Conservation (phyloP, 2,797 vertebrate species). For the Eptatretus atami region DNA sequence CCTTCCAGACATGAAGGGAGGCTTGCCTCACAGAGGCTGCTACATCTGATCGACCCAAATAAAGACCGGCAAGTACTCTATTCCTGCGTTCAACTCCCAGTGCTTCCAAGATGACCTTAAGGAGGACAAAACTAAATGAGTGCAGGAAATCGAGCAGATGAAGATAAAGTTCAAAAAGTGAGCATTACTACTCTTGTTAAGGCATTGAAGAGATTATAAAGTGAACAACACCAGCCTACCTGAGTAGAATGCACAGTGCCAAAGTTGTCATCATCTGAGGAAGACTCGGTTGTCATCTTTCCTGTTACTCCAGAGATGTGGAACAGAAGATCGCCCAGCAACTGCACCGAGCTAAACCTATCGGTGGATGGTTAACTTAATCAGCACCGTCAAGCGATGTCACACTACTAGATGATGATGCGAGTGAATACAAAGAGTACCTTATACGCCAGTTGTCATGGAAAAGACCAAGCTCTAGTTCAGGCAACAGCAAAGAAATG, state of each 20-base stretch:
- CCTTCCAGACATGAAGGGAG: constrained; percentile 91
- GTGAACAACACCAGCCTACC: constrained; percentile 15
- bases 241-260: constrained; percentile 83
- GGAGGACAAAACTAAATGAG: neutral
- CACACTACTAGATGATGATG: neutral
- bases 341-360: constrained; percentile 93
- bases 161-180: neutral
- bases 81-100: constrained; percentile 65
- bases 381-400: neutral
- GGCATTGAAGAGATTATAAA: constrained; percentile 1
- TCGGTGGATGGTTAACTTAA: neutral
- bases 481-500: constrained; percentile 59
- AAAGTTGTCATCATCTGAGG: constrained; percentile 91
- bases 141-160: neutral
- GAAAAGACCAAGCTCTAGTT: constrained; percentile 80
- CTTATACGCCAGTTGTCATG: constrained; percentile 93
- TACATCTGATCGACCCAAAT: constrained; percentile 91
- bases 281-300: constrained; percentile 97
- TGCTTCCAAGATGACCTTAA: constrained; percentile 61
- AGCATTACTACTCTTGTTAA: neutral
- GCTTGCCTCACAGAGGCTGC: constrained; percentile 87
- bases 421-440: constrained; percentile 13
- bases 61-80: constrained; percentile 70
- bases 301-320: constrained; percentile 93
- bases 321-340: constrained; percentile 83